These are phyloP conservation scores for Gavia stellata DNA, from an alignment of 2,113 vertebrate genomes.

Conservation along the genomic window DNA sequence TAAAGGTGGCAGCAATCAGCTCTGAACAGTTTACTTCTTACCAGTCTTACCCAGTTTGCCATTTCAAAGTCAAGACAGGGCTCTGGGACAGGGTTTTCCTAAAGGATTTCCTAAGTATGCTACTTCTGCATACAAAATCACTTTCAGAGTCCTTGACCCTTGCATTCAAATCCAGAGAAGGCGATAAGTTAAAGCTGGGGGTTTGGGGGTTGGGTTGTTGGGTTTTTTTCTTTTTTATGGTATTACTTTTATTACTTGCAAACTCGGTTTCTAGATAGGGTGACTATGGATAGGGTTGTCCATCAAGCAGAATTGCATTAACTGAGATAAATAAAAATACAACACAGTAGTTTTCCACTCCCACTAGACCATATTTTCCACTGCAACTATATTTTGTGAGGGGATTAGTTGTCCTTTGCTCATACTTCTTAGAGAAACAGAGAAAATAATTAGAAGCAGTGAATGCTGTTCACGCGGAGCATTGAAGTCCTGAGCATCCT, in stretches of 20 bases:
- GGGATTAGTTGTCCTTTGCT: not conserved
- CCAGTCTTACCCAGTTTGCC: too few relatives aligned
- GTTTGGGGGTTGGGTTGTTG: rapidly evolving
- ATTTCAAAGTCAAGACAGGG: not conserved
- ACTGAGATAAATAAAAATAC: not conserved
- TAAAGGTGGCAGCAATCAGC: slow-evolving; percentile 6
- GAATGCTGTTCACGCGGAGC: not conserved
- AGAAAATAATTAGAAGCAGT: not conserved
- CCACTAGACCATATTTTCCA: not conserved
- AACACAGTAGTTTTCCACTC: not conserved
- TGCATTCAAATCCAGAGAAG: not conserved
- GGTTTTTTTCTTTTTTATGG: not conserved
- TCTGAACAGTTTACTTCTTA: not conserved
- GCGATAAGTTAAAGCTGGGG: rapidly evolving
- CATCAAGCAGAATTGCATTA: not conserved
- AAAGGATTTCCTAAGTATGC: too few relatives aligned
- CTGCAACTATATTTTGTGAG: not conserved
- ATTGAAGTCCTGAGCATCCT: not conserved
- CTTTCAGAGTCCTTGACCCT: not conserved
- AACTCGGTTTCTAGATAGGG: not conserved
- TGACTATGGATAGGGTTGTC: not conserved
- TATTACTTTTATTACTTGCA: not conserved
- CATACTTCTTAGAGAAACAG: not conserved
- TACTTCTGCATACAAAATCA: rapidly evolving
- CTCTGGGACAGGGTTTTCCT: not conserved